Conservation (phyloP, 2,113 vertebrate species). For the Papio anubis region DNA sequence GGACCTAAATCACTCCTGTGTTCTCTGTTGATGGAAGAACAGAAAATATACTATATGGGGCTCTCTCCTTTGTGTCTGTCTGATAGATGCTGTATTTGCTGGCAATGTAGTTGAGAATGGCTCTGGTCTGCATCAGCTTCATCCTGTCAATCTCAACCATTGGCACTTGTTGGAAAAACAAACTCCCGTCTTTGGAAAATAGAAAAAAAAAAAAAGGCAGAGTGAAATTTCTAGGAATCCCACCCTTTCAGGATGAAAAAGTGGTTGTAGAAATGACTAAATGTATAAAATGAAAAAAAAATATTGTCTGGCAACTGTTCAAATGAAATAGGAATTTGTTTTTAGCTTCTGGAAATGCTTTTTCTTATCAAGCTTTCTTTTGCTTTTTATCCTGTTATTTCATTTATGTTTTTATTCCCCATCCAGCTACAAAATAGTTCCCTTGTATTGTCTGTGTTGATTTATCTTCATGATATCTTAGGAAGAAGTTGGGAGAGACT, state of each 20-base stretch:
- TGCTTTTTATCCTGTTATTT: background rate
- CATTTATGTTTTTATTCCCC: background rate
- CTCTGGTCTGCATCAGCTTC: no score
- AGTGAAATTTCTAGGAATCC: background rate
- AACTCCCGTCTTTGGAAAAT: slow-evolving; percentile 75
- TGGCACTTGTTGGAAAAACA: slow-evolving; percentile 85
- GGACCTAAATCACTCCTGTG: no score
- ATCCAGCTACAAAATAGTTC: background rate
- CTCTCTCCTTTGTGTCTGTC: slow-evolving; percentile 90
- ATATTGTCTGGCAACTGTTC: background rate
- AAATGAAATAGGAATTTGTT: background rate
- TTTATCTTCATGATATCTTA: background rate
- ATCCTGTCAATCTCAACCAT: slow-evolving; percentile 67
- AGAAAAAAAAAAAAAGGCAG: background rate
- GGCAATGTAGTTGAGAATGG: no score
- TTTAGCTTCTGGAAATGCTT: background rate
- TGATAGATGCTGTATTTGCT: slow-evolving; percentile 85
- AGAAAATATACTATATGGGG: slow-evolving; percentile 81
- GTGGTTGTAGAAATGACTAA: background rate
- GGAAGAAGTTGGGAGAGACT: background rate
- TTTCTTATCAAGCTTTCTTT: background rate
- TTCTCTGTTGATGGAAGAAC: background rate
- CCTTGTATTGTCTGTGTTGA: background rate
- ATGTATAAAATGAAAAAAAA: background rate
- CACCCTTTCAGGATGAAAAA: background rate